These are phyloP conservation scores for Prenolepis imparis DNA, from an alignment of 2,888 invertebrate species.

Conservation along the genomic window DNA sequence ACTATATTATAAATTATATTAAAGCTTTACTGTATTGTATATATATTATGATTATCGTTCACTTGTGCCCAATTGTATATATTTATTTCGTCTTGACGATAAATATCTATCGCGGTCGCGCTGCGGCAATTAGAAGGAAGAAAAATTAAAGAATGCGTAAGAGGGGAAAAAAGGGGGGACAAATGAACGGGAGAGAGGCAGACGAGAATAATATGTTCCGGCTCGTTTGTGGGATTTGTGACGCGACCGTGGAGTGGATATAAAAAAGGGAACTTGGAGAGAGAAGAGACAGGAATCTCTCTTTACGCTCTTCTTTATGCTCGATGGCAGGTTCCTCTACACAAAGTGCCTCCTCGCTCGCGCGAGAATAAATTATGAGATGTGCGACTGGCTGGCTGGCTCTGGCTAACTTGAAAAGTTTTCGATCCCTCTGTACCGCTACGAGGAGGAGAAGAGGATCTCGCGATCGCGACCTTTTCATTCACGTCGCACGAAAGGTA, in stretches of 20 bases:
- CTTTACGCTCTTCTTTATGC: conserved; percentile 54
- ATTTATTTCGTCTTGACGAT: neutral
- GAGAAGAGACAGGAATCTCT: conserved; percentile 41
- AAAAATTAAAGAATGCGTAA: conserved; percentile 33
- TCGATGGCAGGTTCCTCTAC: conserved; percentile 51
- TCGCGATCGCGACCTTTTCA: conserved; percentile 14
- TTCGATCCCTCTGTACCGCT: conserved; percentile 66
- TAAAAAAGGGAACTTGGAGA: conserved; percentile 15
- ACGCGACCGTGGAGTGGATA: conserved; percentile 17
- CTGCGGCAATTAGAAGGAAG: conserved; percentile 25
- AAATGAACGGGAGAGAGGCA: conserved; percentile 12
- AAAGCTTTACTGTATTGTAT: neutral
- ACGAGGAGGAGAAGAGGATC: conserved; percentile 36
- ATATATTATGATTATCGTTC: neutral
- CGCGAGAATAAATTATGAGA: conserved; percentile 73
- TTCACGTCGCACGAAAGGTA: conserved; percentile 9
- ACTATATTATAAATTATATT: neutral
- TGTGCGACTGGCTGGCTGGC: conserved; percentile 46
- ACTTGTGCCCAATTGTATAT: neutral
- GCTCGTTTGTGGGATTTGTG: conserved; percentile 48
- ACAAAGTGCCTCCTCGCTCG: conserved; percentile 61
- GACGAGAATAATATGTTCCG: conserved; percentile 38
- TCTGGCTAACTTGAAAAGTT: conserved; percentile 59
- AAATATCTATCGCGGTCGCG: conserved; percentile 1
- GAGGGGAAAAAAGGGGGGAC: neutral